Percentiles rank a stretch among this genome's conserved stretches.
Conservation (phyloP, 2,797 vertebrate species). For the Chelon labrosus region DNA sequence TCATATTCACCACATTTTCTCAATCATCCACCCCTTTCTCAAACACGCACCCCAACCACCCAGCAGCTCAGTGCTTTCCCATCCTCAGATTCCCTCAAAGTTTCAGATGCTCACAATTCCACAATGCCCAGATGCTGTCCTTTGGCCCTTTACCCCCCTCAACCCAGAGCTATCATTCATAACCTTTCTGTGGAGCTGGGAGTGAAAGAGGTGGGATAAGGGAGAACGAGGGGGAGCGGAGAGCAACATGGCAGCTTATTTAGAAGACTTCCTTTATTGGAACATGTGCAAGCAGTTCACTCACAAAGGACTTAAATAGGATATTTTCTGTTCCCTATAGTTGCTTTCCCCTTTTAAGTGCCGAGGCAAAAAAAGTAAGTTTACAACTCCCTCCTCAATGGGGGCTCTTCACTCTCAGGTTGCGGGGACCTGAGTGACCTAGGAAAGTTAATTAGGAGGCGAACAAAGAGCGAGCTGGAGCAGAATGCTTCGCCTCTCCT, state of each 20-base stretch:
- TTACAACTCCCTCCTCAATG: slow-evolving; percentile 99
- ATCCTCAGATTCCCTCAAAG: slow-evolving; percentile 83
- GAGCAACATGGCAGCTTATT: slow-evolving; percentile 90
- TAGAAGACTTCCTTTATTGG: slow-evolving; percentile 92
- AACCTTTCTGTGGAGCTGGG: slow-evolving; percentile 84
- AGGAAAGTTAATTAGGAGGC: slow-evolving; percentile 99
- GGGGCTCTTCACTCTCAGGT: slow-evolving; percentile 99
- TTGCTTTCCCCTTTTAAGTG: slow-evolving; percentile 98
- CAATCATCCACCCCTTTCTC: slow-evolving; percentile 59
- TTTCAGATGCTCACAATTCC: slow-evolving; percentile 82
- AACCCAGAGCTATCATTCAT: slow-evolving; percentile 87
- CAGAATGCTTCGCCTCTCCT: slow-evolving; percentile 99
- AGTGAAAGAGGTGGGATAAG: slow-evolving; percentile 83
- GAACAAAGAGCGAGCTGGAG: slow-evolving; percentile 99
- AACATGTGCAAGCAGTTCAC: slow-evolving; percentile 94
- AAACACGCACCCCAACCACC: slow-evolving; percentile 61
- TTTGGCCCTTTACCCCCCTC: slow-evolving; percentile 82
- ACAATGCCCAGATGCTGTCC: slow-evolving; percentile 87
- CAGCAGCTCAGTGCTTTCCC: slow-evolving; percentile 72
- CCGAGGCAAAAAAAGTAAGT: slow-evolving; percentile 99
- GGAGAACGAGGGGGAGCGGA: slow-evolving; percentile 77
- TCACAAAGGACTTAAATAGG: slow-evolving; percentile 99
- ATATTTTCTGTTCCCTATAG: slow-evolving; percentile 99
- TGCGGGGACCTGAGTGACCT: slow-evolving; percentile 99
- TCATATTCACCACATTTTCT: slow-evolving; percentile 74